Conservation (phyloP, 1,140 invertebrate species). For the Varroa destructor region DNA sequence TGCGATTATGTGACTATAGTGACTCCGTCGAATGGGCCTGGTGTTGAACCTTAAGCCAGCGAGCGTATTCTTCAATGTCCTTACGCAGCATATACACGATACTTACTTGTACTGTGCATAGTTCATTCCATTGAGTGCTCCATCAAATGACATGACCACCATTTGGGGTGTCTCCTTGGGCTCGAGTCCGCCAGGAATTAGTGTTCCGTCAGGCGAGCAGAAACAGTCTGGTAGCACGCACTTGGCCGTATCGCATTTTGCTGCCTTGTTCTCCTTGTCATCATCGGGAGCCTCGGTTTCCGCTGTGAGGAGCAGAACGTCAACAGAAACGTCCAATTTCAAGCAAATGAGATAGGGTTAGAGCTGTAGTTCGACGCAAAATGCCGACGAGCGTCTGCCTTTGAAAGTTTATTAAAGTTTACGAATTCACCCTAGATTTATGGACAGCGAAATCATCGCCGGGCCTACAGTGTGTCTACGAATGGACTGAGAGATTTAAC, state of each 20-base stretch:
- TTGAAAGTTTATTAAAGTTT: too few relatives aligned
- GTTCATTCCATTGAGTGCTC: conserved; percentile 35
- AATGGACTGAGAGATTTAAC: too few relatives aligned
- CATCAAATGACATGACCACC: conserved; percentile 35
- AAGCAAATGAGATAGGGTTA: too few relatives aligned
- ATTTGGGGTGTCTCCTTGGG: conserved; percentile 36
- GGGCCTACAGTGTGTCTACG: too few relatives aligned
- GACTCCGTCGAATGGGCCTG: too few relatives aligned
- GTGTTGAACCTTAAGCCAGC: too few relatives aligned
- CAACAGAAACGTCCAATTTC: conserved; percentile 19
- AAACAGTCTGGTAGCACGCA: conserved; percentile 80
- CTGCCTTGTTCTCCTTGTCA: conserved; percentile 43
- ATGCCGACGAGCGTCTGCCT: too few relatives aligned
- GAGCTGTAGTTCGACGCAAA: too few relatives aligned
- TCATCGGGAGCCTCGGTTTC: conserved; percentile 56
- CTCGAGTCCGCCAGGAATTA: conserved; percentile 52
- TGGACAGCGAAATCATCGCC: too few relatives aligned
- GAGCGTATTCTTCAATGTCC: too few relatives aligned
- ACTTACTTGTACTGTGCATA: conserved; percentile 31
- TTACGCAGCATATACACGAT: not conserved
- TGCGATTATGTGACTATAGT: too few relatives aligned
- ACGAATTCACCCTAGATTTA: too few relatives aligned
- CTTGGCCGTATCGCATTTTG: conserved; percentile 56
- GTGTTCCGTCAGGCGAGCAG: conserved; percentile 76
- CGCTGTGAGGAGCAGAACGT: conserved; percentile 55